These are phyloP conservation scores for Trididemnum nubilum DNA, from an alignment of 23 tunicate genomes.

Conservation along the genomic window DNA sequence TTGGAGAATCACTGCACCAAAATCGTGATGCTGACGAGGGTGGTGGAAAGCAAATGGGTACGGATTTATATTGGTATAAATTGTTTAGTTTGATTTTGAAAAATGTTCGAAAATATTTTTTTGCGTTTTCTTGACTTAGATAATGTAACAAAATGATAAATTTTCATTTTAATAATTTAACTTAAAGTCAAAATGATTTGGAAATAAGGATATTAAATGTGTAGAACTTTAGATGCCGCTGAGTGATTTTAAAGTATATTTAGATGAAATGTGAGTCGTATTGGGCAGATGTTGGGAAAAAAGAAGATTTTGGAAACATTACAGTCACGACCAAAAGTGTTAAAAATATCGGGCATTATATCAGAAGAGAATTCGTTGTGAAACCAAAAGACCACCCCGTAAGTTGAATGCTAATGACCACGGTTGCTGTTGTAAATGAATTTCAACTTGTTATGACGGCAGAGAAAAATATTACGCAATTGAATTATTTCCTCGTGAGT, in stretches of 20 bases:
- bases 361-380: slow-evolving; percentile 17
- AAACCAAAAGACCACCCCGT: not conserved
- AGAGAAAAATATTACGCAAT: too few relatives aligned
- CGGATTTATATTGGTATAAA: not conserved
- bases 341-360: not conserved
- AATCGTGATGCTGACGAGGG: slow-evolving; percentile 45
- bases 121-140: too few relatives aligned
- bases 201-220: too few relatives aligned
- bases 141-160: too few relatives aligned
- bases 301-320: slow-evolving; percentile 25
- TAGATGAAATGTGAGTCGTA: slow-evolving; percentile 26
- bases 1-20: slow-evolving; percentile 21
- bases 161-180: too few relatives aligned
- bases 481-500: too few relatives aligned
- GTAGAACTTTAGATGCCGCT: too few relatives aligned
- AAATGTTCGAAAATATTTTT: not conserved
- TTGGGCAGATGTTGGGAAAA: slow-evolving; percentile 37
- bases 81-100: not conserved
- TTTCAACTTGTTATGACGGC: too few relatives aligned
- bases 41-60: slow-evolving; percentile 32
- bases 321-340: slow-evolving; percentile 29
- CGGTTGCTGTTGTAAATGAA: too few relatives aligned
- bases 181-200: too few relatives aligned
- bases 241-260: too few relatives aligned
- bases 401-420: not conserved